phyloP scores from a whole-genome alignment of 1,140 invertebrate genomes.

The Scaptomyza graminum region DNA sequence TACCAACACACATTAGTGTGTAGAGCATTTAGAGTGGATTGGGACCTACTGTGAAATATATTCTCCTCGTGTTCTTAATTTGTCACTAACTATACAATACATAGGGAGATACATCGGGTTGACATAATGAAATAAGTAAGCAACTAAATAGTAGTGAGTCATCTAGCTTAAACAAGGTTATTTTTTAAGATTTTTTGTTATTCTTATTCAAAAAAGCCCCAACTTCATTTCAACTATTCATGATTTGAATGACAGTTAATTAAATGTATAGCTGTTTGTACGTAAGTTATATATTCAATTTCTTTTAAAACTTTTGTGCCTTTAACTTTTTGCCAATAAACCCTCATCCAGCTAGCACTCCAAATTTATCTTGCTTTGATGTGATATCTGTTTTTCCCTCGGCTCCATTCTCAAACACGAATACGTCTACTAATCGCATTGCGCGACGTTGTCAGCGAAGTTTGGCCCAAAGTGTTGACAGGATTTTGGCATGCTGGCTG shows the following conservation, averaged over 20 bases:
- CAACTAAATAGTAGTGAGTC: no score
- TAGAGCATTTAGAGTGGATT: background rate
- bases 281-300: conserved; percentile 1
- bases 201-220: no score
- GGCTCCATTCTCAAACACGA: background rate
- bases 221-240: conserved; percentile 2
- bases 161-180: no score
- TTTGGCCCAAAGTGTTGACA: conserved; percentile 36
- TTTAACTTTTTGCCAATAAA: conserved; percentile 9
- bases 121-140: no score
- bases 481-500: conserved; percentile 14
- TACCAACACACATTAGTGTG: background rate
- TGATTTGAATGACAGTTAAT: conserved; percentile 2
- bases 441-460: background rate
- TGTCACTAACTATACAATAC: no score
- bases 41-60: no score
- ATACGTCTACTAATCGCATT: conserved; percentile 1
- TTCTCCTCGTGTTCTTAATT: no score
- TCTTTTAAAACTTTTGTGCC: background rate
- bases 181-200: no score
- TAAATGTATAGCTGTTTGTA: background rate
- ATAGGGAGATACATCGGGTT: no score
- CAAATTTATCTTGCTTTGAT: conserved; percentile 5
- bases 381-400: conserved; percentile 4
- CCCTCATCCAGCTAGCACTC: background rate